Percentiles rank a stretch among this genome's conserved stretches.
These are phyloP conservation scores for Elgonia sp. DNA, from an alignment of 2,888 invertebrate species.

Conservation along the genomic window DNA sequence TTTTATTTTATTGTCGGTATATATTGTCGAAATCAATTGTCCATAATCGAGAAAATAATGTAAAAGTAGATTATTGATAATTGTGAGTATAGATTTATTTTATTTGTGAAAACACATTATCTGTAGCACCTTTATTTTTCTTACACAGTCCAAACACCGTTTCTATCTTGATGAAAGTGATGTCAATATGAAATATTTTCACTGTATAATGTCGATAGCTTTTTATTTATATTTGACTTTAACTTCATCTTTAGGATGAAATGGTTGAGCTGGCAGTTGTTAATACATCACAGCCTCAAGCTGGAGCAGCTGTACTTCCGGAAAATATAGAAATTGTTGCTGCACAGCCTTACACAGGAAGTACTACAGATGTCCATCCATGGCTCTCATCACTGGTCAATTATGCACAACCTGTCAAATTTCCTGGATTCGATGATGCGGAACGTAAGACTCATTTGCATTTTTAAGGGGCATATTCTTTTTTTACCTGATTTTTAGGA, in stretches of 20 bases:
- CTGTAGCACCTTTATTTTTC: slow-evolving; percentile 3
- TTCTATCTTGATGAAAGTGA: not conserved
- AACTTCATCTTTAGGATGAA: slow-evolving; percentile 73
- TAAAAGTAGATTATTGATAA: not conserved
- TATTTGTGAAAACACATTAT: not conserved
- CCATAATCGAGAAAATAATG: slow-evolving; percentile 33
- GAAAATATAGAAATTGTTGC: slow-evolving; percentile 88
- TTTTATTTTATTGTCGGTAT: slow-evolving; percentile 65
- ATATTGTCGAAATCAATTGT: slow-evolving; percentile 26
- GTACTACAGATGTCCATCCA: slow-evolving; percentile 99
- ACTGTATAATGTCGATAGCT: not conserved
- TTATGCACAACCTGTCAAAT: slow-evolving; percentile 99
- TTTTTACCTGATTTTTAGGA: no score
- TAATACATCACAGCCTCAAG: slow-evolving; percentile 87
- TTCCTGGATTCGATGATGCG: slow-evolving; percentile 98
- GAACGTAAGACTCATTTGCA: slow-evolving; percentile 91
- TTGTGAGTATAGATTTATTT: slow-evolving; percentile 44
- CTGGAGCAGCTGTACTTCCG: slow-evolving; percentile 88
- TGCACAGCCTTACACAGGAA: slow-evolving; percentile 96
- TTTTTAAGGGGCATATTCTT: slow-evolving; percentile 17
- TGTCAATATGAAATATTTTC: not conserved
- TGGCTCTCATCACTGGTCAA: slow-evolving; percentile 99
- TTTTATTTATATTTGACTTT: not conserved
- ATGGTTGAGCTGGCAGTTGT: slow-evolving; percentile 85
- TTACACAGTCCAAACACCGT: not conserved